Base-by-base conservation (phyloP, 2,113 vertebrate genomes). In the Acrocephalus kingi region DNA sequence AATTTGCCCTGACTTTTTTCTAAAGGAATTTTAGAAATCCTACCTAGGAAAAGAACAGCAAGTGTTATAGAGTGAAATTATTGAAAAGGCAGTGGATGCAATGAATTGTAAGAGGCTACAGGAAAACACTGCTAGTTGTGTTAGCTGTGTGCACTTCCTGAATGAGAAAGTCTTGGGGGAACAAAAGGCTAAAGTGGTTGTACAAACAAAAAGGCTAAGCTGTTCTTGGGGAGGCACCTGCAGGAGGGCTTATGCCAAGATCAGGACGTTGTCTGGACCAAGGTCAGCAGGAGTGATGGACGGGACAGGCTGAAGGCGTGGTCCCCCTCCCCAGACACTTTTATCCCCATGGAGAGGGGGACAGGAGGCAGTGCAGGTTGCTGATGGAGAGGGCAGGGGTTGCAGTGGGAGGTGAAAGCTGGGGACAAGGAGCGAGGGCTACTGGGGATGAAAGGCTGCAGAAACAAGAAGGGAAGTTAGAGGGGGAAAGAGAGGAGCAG, bases 271-370 rank as follows among this genome's bases (percentile, higher is more conserved):
- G 6, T 21, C n/a, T 18, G 23, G 9, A 67, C 20, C 39, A 11
- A 58, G 13, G 35, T 35, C 30, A 82, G 24, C 54, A 51, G n/a
- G 9, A 63, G 6, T 5, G 35, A 39, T 10, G 24, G 33, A 79
- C 27, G 5, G n/a, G 9, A 48, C 1, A 6, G 28, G 7, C 2
- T 3, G 6, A 23, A 41, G 12, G 22, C 0, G 0, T 10, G 10
- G 11, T 35, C 4, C 28, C 16, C 11, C 54, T 71, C 8, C 23
- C 13, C 59, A 54, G n/a, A 5, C 0, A 0, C 18, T 45, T 58
- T n/a, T 9, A 2, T 48, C 4, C 4, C 11, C 4, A 3, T 28
- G 13, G 2, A 0, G 2, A 74, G 66, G 33, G 23, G 17, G 41
- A 18, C 15, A 16, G 27, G 35, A 45, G 20, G 6, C 0, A 0